phyloP scores from a whole-genome alignment of 2,888 invertebrate species.

The Eurytoma adleriae region DNA sequence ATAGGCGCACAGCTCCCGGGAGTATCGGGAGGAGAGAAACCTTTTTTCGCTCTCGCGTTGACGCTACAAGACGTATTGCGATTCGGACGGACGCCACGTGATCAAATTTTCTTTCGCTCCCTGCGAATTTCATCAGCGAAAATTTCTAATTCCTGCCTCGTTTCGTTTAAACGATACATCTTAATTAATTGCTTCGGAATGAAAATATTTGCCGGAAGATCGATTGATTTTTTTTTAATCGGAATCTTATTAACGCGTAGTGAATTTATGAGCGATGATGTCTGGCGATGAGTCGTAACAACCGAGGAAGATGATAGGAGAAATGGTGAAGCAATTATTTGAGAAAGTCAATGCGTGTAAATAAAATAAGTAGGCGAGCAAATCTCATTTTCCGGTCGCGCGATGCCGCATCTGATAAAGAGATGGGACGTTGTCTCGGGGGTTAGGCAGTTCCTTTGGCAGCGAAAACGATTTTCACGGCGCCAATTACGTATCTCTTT shows the following conservation, averaged over 20 bases:
- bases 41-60: constrained; percentile 57
- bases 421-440: background rate
- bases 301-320: background rate
- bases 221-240: background rate
- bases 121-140: constrained; percentile 30
- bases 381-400: constrained; percentile 53
- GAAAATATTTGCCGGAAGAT: background rate
- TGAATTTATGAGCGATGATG: background rate
- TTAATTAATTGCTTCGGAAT: background rate
- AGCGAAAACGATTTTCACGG: constrained; percentile 64
- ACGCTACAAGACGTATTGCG: constrained; percentile 70
- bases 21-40: constrained; percentile 64
- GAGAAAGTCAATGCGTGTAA: constrained; percentile 33
- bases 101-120: constrained; percentile 42
- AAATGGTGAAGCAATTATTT: background rate
- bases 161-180: background rate
- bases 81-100: constrained; percentile 58
- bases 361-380: background rate
- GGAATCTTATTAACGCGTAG: too few species aligned
- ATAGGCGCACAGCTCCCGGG: constrained; percentile 62
- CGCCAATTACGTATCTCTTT: constrained; percentile 70
- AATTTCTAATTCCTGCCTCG: constrained; percentile 42
- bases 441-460: background rate
- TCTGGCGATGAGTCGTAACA: background rate
- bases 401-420: constrained; percentile 40